Percentiles rank a stretch among this genome's conserved stretches.
phyloP scores from a whole-genome alignment of 1,140 invertebrate genomes.

The Anastatus disparis region DNA sequence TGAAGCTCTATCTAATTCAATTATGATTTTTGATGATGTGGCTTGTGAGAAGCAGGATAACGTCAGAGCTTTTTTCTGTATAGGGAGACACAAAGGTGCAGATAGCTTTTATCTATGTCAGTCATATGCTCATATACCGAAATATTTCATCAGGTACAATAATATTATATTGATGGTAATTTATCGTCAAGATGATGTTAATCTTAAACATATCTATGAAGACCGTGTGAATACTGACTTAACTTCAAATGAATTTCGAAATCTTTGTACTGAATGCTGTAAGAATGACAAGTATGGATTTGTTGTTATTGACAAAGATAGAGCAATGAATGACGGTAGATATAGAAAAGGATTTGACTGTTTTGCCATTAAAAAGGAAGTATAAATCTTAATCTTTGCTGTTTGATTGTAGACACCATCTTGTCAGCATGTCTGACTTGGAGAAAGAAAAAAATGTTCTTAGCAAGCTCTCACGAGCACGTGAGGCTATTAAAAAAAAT shows the following conservation, averaged over 20 bases:
- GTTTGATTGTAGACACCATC: too few relatives aligned
- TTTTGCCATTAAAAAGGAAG: slow-evolving; percentile 23
- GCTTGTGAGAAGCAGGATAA: slow-evolving; percentile 9
- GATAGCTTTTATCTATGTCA: slow-evolving; percentile 39
- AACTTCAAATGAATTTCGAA: slow-evolving; percentile 50
- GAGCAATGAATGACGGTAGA: slow-evolving; percentile 40
- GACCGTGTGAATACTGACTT: slow-evolving; percentile 60
- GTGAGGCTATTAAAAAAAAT: too few relatives aligned
- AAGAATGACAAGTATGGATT: slow-evolving; percentile 41
- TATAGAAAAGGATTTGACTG: slow-evolving; percentile 42
- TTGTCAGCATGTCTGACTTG: slow-evolving; percentile 3
- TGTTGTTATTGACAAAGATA: slow-evolving; percentile 43
- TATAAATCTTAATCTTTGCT: too few relatives aligned
- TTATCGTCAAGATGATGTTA: slow-evolving; percentile 62
- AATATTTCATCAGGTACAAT: slow-evolving; percentile 60
- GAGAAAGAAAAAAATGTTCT: too few relatives aligned
- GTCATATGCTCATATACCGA: slow-evolving; percentile 58
- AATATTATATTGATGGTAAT: slow-evolving; percentile 63
- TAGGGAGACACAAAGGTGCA: slow-evolving; percentile 1
- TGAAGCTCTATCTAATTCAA: slow-evolving; percentile 4
- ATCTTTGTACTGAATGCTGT: slow-evolving; percentile 49
- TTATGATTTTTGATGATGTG: neutral
- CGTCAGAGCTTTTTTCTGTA: slow-evolving; percentile 10
- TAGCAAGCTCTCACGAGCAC: too few relatives aligned
- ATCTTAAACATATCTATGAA: slow-evolving; percentile 61